Evolutionary conservation across 2,113 vertebrate species (phyloP).

Genomic region (Orycteropus afer): DNA sequence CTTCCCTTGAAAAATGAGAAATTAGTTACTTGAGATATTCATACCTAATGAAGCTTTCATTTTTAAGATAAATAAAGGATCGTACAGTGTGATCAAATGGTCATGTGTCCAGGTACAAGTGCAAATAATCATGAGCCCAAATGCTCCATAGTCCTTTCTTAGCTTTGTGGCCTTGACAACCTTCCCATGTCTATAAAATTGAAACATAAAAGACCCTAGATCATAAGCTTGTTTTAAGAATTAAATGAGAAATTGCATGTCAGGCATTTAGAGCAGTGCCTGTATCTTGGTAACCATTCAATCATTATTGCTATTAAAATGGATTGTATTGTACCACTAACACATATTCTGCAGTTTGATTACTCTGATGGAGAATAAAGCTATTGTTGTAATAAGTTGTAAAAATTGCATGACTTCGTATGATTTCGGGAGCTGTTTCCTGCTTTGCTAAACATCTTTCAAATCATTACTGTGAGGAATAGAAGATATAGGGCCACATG

Average conservation of each 20-base stretch:
- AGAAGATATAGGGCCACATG: constrained; percentile 52
- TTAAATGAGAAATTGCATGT: not conserved
- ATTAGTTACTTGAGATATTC: not conserved
- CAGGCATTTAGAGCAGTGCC: not conserved
- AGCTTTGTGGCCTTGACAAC: not conserved
- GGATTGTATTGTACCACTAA: not conserved
- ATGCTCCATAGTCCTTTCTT: not conserved
- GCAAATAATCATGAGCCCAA: not conserved
- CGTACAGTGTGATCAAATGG: not conserved
- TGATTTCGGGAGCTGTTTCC: constrained; percentile 27
- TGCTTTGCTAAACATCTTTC: constrained; percentile 41
- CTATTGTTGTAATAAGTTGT: not conserved
- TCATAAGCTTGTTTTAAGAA: not conserved
- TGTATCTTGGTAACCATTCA: not conserved
- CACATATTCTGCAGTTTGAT: not conserved
- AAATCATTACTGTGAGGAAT: constrained; percentile 43
- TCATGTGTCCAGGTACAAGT: not conserved
- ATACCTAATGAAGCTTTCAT: not conserved
- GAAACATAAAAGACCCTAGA: not conserved
- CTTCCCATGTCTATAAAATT: not conserved
- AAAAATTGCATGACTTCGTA: constrained; percentile 9
- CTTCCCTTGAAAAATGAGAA: not conserved
- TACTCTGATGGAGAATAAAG: not conserved
- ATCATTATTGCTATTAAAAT: not conserved
- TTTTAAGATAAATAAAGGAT: constrained; percentile 27